These are phyloP conservation scores for Aphelenchoides besseyi DNA, from an alignment of 1,140 invertebrate species.

Conservation along the genomic window DNA sequence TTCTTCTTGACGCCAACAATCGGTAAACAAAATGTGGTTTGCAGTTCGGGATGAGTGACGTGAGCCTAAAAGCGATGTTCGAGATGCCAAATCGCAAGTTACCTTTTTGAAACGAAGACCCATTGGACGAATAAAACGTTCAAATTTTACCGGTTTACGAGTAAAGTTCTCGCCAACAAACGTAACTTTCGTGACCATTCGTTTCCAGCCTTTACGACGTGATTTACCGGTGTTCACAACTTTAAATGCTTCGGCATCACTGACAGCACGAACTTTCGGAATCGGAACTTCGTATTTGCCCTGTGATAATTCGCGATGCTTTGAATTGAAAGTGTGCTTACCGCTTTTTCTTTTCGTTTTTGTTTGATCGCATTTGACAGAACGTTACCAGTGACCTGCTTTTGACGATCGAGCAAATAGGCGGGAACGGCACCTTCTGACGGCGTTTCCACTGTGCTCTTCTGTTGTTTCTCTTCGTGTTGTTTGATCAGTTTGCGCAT, in stretches of 20 bases:
- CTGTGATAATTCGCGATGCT: slow-evolving; percentile 50
- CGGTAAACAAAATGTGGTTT: slow-evolving; percentile 94
- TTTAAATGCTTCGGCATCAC: slow-evolving; percentile 96
- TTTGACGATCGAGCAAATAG: slow-evolving; percentile 90
- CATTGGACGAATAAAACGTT: slow-evolving; percentile 98
- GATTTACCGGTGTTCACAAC: slow-evolving; percentile 89
- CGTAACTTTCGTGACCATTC: slow-evolving; percentile 96
- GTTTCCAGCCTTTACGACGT: slow-evolving; percentile 93
- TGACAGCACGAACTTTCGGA: slow-evolving; percentile 92
- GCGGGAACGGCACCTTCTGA: slow-evolving; percentile 87
- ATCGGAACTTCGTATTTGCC: slow-evolving; percentile 99
- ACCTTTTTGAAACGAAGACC: slow-evolving; percentile 78
- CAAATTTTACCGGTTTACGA: slow-evolving; percentile 97
- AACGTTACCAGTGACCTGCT: slow-evolving; percentile 83
- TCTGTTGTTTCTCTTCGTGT: slow-evolving; percentile 70
- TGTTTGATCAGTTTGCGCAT: slow-evolving; percentile 64
- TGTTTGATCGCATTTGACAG: slow-evolving; percentile 99
- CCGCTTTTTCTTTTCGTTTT: slow-evolving; percentile 96
- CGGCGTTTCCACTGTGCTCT: slow-evolving; percentile 75
- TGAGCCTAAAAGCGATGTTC: slow-evolving; percentile 49
- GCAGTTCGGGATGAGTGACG: slow-evolving; percentile 91
- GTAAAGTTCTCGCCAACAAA: slow-evolving; percentile 98
- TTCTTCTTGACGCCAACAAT: slow-evolving; percentile 99
- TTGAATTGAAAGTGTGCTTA: slow-evolving; percentile 52
- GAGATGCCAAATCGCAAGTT: background rate